phyloP scores from a whole-genome alignment of 2,113 vertebrate genomes.

The Lethenteron camtschaticum region DNA sequence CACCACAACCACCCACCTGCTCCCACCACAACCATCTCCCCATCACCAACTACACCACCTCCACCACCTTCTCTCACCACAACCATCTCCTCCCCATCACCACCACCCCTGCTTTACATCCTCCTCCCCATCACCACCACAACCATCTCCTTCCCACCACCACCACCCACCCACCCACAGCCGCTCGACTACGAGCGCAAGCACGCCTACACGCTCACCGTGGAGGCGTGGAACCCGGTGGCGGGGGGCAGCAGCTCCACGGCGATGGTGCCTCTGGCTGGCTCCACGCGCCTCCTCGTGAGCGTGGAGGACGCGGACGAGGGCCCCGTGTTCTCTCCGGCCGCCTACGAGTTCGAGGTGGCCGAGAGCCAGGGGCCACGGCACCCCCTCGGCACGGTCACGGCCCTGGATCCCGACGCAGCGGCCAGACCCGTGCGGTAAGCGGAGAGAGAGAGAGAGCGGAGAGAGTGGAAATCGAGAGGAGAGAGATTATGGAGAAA shows the following conservation, averaged over 20 bases:
- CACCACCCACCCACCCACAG: slow-evolving; percentile 16
- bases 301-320: slow-evolving; percentile 52
- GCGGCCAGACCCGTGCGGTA: slow-evolving; percentile 55
- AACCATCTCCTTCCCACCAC: no score
- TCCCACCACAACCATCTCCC: no score
- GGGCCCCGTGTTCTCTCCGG: slow-evolving; percentile 40
- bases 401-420: slow-evolving; percentile 45
- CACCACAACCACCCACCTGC: no score
- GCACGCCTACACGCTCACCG: slow-evolving; percentile 48
- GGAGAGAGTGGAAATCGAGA: not conserved
- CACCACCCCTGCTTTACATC: no score
- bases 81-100: no score
- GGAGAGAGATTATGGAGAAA: no score
- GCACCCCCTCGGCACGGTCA: slow-evolving; percentile 30
- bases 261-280: slow-evolving; percentile 48
- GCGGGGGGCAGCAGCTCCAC: slow-evolving; percentile 43
- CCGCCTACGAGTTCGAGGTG: slow-evolving; percentile 40
- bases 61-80: no score
- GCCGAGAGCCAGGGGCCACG: slow-evolving; percentile 33
- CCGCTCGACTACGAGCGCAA: slow-evolving; percentile 51
- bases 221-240: slow-evolving; percentile 57
- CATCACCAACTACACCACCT: no score
- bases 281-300: slow-evolving; percentile 40
- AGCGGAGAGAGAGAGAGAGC: slow-evolving; percentile 3
- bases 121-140: no score